Conservation (phyloP, 2,113 vertebrate genomes). For the Entomyzon cyanotis region DNA sequence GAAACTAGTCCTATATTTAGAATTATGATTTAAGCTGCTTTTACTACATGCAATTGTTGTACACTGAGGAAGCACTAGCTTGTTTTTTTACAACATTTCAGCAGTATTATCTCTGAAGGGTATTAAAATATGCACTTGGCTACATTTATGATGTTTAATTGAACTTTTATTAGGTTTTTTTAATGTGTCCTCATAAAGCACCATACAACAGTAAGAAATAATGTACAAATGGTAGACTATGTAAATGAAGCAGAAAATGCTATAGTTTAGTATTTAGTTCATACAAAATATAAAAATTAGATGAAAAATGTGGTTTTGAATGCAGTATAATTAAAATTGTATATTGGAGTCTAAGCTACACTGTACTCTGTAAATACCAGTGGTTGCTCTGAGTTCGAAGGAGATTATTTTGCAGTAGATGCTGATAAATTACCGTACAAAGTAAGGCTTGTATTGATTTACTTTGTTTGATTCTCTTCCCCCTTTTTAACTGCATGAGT, state of each 20-base stretch:
- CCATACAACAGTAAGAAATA: constrained; percentile 41
- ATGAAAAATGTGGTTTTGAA: constrained; percentile 44
- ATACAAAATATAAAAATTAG: constrained; percentile 28
- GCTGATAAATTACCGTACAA: not conserved
- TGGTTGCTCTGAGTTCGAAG: not conserved
- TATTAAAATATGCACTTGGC: constrained; percentile 40
- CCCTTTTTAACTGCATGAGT: not conserved
- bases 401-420: constrained; percentile 37
- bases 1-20: constrained; percentile 38
- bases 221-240: constrained; percentile 27
- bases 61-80: not conserved
- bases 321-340: constrained; percentile 52
- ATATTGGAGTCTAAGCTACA: constrained; percentile 27
- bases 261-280: constrained; percentile 36
- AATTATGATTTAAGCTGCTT: constrained; percentile 37
- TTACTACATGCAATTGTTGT: constrained; percentile 19
- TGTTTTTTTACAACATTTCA: constrained; percentile 35
- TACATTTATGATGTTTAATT: constrained; percentile 56
- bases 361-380: constrained; percentile 13
- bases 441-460: constrained; percentile 47
- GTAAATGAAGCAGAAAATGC: constrained; percentile 59
- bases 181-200: constrained; percentile 40
- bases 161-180: constrained; percentile 57
- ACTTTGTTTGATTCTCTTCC: not conserved
- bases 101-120: constrained; percentile 38